A percentile compares a stretch with the other conserved stretches of the same genome.
Conservation (phyloP, 2,888 invertebrate species). For the Nematopogon swammerdamellus region DNA sequence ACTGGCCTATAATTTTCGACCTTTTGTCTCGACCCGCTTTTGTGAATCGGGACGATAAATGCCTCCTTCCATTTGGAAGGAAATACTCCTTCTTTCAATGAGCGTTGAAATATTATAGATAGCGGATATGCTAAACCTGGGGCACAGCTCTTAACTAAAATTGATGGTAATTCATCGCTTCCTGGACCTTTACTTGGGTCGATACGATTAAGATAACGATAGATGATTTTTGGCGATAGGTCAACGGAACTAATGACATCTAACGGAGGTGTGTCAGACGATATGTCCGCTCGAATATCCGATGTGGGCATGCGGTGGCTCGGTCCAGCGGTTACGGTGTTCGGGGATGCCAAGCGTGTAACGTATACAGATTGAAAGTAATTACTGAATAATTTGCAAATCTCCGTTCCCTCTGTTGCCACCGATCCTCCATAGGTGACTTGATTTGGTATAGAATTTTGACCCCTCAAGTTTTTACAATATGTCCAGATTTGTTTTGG, state of each 20-base stretch:
- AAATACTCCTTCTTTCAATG: not conserved
- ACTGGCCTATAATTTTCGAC: conserved; percentile 6
- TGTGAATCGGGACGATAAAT: conserved; percentile 5
- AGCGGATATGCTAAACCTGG: not conserved
- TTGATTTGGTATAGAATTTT: not conserved
- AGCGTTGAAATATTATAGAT: not conserved
- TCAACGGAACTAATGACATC: not conserved
- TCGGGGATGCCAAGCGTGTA: not conserved
- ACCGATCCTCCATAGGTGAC: not conserved
- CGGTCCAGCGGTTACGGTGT: no score
- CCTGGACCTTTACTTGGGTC: not conserved
- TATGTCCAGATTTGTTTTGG: not conserved
- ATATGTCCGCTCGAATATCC: not conserved
- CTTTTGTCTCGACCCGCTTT: conserved; percentile 1
- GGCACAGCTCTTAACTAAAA: not conserved
- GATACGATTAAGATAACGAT: not conserved
- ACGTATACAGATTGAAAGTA: not conserved
- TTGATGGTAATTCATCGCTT: not conserved
- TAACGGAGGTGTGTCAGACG: not conserved
- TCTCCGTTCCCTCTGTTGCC: not conserved
- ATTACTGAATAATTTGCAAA: not conserved
- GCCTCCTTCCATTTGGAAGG: conserved; percentile 5
- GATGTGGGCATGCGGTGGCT: no score
- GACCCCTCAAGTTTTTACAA: not conserved
- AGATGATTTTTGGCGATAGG: not conserved